Conservation (phyloP, 2,113 vertebrate species). For the Erythrocebus patas region DNA sequence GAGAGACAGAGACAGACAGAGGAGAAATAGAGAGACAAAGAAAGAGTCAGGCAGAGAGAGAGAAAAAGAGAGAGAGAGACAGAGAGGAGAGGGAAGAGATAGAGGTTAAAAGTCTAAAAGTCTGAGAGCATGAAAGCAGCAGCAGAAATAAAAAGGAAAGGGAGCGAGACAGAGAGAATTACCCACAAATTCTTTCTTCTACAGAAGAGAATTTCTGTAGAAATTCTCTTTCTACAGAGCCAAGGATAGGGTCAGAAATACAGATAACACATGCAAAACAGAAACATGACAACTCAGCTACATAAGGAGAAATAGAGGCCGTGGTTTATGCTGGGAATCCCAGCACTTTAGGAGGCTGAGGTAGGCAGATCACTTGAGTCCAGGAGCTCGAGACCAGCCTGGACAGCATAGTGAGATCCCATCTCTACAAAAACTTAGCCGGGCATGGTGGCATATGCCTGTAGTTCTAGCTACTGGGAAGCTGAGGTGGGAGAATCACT, state of each 20-base stretch:
- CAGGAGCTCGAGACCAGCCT: too few species aligned
- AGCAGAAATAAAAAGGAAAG: too few species aligned
- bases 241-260: neutral
- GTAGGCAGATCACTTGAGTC: too few species aligned
- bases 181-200: too few species aligned
- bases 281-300: neutral
- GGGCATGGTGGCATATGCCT: too few species aligned
- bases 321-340: too few species aligned
- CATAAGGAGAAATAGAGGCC: accelerated
- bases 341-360: too few species aligned
- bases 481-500: too few species aligned
- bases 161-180: neutral
- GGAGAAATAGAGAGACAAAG: neutral
- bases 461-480: too few species aligned
- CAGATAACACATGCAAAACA: neutral
- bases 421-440: too few species aligned
- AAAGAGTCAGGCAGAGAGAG: neutral
- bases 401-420: too few species aligned
- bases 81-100: neutral
- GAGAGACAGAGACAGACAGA: neutral
- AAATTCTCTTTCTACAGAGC: neutral
- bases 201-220: too few species aligned
- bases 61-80: neutral
- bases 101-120: neutral
- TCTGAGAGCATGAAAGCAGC: neutral